Evolutionary conservation across 2,888 invertebrate species (phyloP).

Genomic region (Drosophila lutescens): DNA sequence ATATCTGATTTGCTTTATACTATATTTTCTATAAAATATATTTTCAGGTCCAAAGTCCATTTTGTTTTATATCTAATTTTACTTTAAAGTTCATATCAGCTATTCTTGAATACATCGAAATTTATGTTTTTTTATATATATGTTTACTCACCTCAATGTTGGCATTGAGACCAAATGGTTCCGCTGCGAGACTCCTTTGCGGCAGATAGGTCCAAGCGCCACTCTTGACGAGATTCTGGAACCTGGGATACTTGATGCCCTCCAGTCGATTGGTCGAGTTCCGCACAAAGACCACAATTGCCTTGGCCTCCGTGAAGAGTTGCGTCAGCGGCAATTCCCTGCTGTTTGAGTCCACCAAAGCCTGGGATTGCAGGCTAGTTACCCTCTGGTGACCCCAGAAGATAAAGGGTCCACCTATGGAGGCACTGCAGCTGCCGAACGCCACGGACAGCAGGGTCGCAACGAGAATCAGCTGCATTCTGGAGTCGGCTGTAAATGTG

Average conservation of each 20-base stretch:
- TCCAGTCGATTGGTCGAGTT: constrained; percentile 86
- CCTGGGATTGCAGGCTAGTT: constrained; percentile 85
- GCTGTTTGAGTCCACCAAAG: constrained; percentile 85
- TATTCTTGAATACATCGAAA: not conserved
- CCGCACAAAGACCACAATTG: constrained; percentile 87
- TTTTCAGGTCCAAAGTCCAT: no score
- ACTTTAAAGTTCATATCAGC: no score
- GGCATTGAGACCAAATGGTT: constrained; percentile 87
- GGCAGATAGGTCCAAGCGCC: constrained; percentile 86
- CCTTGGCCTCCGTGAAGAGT: constrained; percentile 86
- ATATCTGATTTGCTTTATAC: no score
- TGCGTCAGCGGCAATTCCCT: constrained; percentile 86
- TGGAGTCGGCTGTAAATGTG: constrained; percentile 37
- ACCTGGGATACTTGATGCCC: constrained; percentile 86
- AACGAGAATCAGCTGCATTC: constrained; percentile 70
- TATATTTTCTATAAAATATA: no score
- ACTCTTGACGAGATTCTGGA: constrained; percentile 86
- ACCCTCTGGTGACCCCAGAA: constrained; percentile 87
- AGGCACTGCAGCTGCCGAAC: constrained; percentile 79
- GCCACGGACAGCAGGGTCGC: constrained; percentile 65
- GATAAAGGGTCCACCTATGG: constrained; percentile 87
- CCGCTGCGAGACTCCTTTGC: constrained; percentile 86
- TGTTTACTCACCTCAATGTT: constrained; percentile 86
- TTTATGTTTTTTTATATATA: not conserved
- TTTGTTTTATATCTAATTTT: no score